Evolutionary conservation across 2,888 invertebrate species (phyloP), one percentile per base, ranked within the genome.

Genomic region (Drosophila bunnanda): DNA sequence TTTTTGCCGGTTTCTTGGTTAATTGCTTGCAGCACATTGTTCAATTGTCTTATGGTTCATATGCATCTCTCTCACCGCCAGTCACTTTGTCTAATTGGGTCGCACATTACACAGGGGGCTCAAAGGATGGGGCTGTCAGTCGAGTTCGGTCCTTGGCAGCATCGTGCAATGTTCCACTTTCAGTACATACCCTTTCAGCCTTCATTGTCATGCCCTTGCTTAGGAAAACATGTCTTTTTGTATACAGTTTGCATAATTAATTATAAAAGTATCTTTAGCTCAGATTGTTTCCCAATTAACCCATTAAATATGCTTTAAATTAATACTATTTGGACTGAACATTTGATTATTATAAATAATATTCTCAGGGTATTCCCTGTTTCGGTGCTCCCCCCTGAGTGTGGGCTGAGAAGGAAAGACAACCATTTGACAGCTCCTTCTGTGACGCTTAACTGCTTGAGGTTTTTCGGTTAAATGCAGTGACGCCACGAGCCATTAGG

Each of bases 61-160:
- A 89, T 89, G 89, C 82, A 79, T 78, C 82, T 77, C 80, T 60
- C 75, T 20, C 62, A 79, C 66, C 73, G 70, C 68, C 88, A 88
- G 80, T 88, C 86, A 90, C 90, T 90, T 85, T 89, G 82, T 72
- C 82, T 90, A 90, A 90, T 90, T 90, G 91, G 91, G 90, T 90
- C 90, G 91, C 86, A 83, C 89, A 90, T 91, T 89, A 90, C 82
- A 75, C 61, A 58, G 71, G 75, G 69, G 44, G 50, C 43, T 30
- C 25, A 48, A 30, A 39, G 54, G 46, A 69, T 15, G 46, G 34
- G 25, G 50, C 50, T 44, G 44, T 36, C 41, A 68, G 57, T 20
- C 32, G 69, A 43, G 69, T 44, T 58, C 32, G 32, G 52, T 50
- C 52, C 25, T 43, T 72, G 57, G 54, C 59, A 73, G 50, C 79